Percentiles rank a stretch among this genome's conserved stretches.
phyloP scores from a whole-genome alignment of 2,113 vertebrate species.

The Vicugna pacos region DNA sequence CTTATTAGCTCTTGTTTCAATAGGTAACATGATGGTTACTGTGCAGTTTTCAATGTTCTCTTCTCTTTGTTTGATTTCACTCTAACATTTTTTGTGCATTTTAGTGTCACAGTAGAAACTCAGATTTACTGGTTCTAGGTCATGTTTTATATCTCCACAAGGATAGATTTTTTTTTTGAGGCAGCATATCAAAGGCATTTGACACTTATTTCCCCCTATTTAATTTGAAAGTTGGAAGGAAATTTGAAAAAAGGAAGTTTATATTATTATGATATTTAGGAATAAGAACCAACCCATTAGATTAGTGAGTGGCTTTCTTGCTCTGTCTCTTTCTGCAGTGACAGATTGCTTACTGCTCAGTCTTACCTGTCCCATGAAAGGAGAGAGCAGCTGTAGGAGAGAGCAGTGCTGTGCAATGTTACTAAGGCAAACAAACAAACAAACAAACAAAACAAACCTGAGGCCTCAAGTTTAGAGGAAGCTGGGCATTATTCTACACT shows the following conservation, averaged over 20 bases:
- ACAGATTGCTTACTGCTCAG: background rate
- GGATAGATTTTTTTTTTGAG: constrained; percentile 8
- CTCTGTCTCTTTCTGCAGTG: background rate
- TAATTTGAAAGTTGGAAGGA: background rate
- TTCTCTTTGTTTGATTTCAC: constrained; percentile 40
- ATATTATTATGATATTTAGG: background rate
- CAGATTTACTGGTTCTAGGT: background rate
- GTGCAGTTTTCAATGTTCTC: constrained; percentile 44
- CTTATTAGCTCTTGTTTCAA: constrained; percentile 67
- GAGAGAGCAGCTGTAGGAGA: background rate
- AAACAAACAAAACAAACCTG: background rate
- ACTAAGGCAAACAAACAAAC: background rate
- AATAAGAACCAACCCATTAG: background rate
- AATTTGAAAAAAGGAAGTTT: constrained; percentile 21
- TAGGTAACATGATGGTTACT: background rate
- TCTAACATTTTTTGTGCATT: background rate
- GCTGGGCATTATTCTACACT: background rate
- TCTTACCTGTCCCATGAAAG: background rate
- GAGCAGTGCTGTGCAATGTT: background rate
- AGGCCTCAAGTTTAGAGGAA: background rate
- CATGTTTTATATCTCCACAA: background rate
- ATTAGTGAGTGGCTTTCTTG: background rate
- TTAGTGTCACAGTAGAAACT: background rate
- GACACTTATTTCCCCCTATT: background rate
- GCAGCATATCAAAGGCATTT: background rate